phyloP scores from a whole-genome alignment of 2,113 vertebrate genomes.

The Cichladusa arquata region DNA sequence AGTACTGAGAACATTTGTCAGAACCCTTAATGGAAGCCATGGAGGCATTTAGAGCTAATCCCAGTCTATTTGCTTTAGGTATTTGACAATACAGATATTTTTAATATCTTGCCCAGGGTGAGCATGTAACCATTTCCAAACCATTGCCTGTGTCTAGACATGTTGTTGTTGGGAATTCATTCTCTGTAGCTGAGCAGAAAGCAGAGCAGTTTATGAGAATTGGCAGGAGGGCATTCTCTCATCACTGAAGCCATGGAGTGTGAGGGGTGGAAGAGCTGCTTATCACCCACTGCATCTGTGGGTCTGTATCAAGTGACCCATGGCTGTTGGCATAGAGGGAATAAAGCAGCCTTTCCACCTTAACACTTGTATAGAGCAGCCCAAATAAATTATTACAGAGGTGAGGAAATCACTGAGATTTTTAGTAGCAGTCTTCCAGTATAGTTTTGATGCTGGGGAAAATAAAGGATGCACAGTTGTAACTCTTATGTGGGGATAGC shows the following conservation, averaged over 20 bases:
- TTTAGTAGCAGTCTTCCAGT: background rate
- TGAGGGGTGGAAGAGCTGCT: background rate
- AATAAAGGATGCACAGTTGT: background rate
- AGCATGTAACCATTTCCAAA: background rate
- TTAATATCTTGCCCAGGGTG: background rate
- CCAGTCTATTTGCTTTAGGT: background rate
- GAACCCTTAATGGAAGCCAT: background rate
- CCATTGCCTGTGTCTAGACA: background rate
- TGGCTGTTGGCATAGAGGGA: background rate
- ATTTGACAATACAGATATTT: slow-evolving; percentile 27
- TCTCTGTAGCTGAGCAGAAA: background rate
- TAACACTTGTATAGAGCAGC: background rate
- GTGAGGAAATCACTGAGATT: background rate
- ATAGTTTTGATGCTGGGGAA: background rate
- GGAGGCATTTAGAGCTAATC: slow-evolving; percentile 11
- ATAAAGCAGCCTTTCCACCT: background rate
- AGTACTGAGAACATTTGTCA: slow-evolving; percentile 4
- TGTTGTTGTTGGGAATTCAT: background rate
- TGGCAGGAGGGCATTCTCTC: background rate
- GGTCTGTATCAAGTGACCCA: background rate
- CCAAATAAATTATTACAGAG: background rate
- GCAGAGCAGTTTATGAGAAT: background rate
- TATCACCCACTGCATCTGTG: background rate
- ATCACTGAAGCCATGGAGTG: background rate
- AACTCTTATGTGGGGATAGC: background rate